These are phyloP conservation scores for Sebastes vulpes DNA, from an alignment of 2,797 vertebrate species.

Conservation along the genomic window DNA sequence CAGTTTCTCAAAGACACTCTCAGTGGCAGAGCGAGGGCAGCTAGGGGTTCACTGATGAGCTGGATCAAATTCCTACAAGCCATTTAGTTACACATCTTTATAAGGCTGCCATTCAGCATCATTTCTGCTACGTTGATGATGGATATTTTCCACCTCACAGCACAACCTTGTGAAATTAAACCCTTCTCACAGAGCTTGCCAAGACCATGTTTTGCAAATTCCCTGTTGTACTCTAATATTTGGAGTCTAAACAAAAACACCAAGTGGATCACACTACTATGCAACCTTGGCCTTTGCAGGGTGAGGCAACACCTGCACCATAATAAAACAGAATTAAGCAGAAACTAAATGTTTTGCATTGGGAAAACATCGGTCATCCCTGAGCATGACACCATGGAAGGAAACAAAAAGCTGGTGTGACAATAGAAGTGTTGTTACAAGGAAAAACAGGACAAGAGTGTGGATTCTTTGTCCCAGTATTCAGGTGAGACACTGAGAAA, in stretches of 20 bases:
- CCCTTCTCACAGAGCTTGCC: background rate
- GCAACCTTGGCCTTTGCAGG: slow-evolving; percentile 1
- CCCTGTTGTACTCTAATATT: slow-evolving; percentile 23
- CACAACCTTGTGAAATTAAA: slow-evolving; percentile 32
- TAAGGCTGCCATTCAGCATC: background rate
- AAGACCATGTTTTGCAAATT: background rate
- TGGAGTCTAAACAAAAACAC: slow-evolving; percentile 31
- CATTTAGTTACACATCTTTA: slow-evolving; percentile 4
- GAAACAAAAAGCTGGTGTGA: slow-evolving; percentile 27
- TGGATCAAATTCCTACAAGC: slow-evolving; percentile 49
- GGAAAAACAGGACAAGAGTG: background rate
- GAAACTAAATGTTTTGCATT: slow-evolving; percentile 7
- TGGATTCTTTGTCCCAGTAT: slow-evolving; percentile 1
- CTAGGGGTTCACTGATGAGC: slow-evolving; percentile 1
- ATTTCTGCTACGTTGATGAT: background rate
- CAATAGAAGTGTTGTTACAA: slow-evolving; percentile 43
- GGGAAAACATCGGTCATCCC: slow-evolving; percentile 5
- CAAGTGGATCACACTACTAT: background rate
- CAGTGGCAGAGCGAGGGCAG: slow-evolving; percentile 40
- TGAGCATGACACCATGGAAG: slow-evolving; percentile 39
- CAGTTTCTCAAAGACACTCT: slow-evolving; percentile 73
- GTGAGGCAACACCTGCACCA: slow-evolving; percentile 29
- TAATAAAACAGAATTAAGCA: background rate
- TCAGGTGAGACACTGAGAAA: background rate
- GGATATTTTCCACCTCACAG: background rate